Evolutionary conservation across 2,888 invertebrate species (phyloP).

Genomic region (Macrosiphum euphorbiae): DNA sequence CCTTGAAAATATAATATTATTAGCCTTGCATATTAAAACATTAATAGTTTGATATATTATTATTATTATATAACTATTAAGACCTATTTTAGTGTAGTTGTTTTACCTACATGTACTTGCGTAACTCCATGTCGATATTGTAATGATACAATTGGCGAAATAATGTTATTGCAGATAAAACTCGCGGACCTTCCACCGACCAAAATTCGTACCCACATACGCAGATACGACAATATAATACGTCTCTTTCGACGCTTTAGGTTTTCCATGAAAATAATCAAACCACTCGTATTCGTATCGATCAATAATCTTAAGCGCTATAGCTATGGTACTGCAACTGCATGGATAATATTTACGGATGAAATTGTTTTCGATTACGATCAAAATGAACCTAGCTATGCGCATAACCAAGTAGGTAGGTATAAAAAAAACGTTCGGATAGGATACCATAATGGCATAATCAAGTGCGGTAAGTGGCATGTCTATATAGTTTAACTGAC

Average conservation of each 20-base stretch:
- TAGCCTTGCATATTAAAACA: background rate
- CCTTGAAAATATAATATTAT: background rate
- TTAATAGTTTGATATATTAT: background rate
- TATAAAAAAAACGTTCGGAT: background rate
- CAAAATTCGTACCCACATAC: background rate
- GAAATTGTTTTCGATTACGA: background rate
- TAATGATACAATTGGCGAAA: background rate
- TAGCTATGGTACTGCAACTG: background rate
- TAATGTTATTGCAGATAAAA: background rate
- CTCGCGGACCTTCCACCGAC: background rate
- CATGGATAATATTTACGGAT: background rate
- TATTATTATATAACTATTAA: background rate
- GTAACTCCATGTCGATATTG: background rate
- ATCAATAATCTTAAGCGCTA: background rate
- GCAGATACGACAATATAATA: too few relatives aligned
- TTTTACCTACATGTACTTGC: background rate
- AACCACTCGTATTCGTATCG: background rate
- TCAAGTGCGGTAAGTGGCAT: background rate
- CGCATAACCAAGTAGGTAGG: background rate
- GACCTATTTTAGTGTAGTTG: background rate
- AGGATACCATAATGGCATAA: background rate
- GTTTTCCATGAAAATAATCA: background rate
- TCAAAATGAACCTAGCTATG: background rate
- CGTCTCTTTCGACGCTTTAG: background rate
- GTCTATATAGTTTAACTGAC: background rate